Evolutionary conservation across 2,113 vertebrate genomes (phyloP).

Genomic region (Odocoileus hemionus): DNA sequence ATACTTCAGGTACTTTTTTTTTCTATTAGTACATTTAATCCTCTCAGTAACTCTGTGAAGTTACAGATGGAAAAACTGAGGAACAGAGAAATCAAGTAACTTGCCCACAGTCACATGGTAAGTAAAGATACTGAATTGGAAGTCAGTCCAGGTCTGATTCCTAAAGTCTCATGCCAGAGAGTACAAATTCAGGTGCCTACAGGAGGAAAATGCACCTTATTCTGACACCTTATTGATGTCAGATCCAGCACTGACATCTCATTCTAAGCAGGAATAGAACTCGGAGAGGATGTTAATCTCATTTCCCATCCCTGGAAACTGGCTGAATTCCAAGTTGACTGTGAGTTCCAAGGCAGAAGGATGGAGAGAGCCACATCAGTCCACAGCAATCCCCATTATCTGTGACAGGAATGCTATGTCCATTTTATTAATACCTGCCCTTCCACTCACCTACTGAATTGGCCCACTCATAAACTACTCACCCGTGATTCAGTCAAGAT

Average conservation of each 20-base stretch:
- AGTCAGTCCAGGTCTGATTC: background rate
- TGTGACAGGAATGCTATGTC: background rate
- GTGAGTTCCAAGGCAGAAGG: background rate
- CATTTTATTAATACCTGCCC: background rate
- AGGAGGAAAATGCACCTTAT: background rate
- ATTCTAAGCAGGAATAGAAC: conserved; percentile 19
- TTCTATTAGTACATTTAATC: background rate
- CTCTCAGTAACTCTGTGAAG: background rate
- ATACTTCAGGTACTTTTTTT: background rate
- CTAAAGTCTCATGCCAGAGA: background rate
- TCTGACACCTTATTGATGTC: background rate
- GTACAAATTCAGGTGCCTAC: background rate
- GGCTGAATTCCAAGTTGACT: conserved; percentile 15
- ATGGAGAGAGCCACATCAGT: background rate
- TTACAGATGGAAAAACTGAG: background rate
- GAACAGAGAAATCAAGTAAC: background rate
- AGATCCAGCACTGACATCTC: background rate
- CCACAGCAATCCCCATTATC: background rate
- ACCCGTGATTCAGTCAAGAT: background rate
- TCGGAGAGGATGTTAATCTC: background rate
- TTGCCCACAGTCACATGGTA: background rate
- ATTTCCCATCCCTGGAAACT: background rate
- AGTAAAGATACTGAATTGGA: background rate
- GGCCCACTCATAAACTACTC: background rate
- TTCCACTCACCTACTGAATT: background rate